These are phyloP conservation scores for Platygyra sinensis DNA, from an alignment of 64 coral and sea anemone species.

Conservation along the genomic window DNA sequence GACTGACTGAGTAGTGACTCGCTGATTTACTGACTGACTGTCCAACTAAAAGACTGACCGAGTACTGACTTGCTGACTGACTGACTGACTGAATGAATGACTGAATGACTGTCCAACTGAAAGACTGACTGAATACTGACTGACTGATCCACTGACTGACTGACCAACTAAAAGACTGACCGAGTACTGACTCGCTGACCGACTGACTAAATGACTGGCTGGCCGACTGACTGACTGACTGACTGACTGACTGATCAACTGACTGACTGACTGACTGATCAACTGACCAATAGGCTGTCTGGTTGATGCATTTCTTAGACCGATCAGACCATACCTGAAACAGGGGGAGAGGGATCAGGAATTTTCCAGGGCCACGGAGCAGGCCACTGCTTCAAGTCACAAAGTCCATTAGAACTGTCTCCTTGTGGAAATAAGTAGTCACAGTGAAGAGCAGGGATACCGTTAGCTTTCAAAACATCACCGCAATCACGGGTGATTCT, in stretches of 20 bases:
- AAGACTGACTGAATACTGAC: too few relatives aligned
- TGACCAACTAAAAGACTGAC: background rate
- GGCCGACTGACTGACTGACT: too few relatives aligned
- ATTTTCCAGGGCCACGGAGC: conserved; percentile 70
- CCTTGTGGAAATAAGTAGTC: conserved; percentile 51
- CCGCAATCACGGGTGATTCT: conserved; percentile 52
- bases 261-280: too few relatives aligned
- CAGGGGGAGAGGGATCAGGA: conserved; percentile 1
- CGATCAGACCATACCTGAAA: background rate
- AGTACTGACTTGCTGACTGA: background rate
- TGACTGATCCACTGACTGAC: background rate
- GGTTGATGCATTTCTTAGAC: too few relatives aligned
- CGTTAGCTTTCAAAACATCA: background rate
- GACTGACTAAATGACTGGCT: background rate
- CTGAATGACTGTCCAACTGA: background rate
- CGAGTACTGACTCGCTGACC: background rate
- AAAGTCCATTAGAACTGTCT: conserved; percentile 46
- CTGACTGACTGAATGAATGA: too few relatives aligned
- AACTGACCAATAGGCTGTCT: background rate
- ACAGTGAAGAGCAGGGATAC: conserved; percentile 36
- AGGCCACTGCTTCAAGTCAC: conserved; percentile 66
- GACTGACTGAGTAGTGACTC: background rate
- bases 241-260: too few relatives aligned
- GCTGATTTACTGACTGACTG: background rate
- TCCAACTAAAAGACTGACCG: background rate